phyloP scores from a whole-genome alignment of 2,888 invertebrate species.

The Meiosimyza platycephala region DNA sequence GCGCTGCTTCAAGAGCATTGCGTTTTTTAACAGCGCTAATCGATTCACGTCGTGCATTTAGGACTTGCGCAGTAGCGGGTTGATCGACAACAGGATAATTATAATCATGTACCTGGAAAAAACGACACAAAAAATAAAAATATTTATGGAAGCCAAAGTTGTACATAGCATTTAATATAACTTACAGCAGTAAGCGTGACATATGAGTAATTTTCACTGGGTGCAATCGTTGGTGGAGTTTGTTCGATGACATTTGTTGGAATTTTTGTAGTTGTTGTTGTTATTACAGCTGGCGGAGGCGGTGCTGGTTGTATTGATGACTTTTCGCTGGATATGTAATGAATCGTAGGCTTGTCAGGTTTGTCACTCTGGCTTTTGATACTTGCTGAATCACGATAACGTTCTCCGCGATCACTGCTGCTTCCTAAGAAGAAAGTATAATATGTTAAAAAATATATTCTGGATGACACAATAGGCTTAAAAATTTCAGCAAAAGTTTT shows the following conservation, averaged over 20 bases:
- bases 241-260: conserved; percentile 44
- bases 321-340: conserved; percentile 71
- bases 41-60: conserved; percentile 68
- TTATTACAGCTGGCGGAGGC: conserved; percentile 30
- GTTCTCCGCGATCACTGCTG: conserved; percentile 56
- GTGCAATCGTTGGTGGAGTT: conserved; percentile 58
- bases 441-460: background rate
- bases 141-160: conserved; percentile 9
- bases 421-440: conserved; percentile 55
- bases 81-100: conserved; percentile 77
- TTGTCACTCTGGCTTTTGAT: conserved; percentile 60
- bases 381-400: conserved; percentile 55
- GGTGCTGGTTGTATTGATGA: conserved; percentile 46
- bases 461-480: too few relatives aligned
- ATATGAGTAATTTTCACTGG: conserved; percentile 82
- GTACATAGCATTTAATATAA: conserved; percentile 32
- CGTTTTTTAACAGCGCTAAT: conserved; percentile 77
- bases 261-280: conserved; percentile 38
- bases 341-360: conserved; percentile 65
- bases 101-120: conserved; percentile 79
- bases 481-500: too few relatives aligned
- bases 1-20: conserved; percentile 68
- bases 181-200: conserved; percentile 81
- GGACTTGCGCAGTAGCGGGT: conserved; percentile 64
- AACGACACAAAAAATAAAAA: conserved; percentile 26